Evolutionary conservation across 1,140 invertebrate genomes (phyloP).

Genomic region (Pteromalus puparum): DNA sequence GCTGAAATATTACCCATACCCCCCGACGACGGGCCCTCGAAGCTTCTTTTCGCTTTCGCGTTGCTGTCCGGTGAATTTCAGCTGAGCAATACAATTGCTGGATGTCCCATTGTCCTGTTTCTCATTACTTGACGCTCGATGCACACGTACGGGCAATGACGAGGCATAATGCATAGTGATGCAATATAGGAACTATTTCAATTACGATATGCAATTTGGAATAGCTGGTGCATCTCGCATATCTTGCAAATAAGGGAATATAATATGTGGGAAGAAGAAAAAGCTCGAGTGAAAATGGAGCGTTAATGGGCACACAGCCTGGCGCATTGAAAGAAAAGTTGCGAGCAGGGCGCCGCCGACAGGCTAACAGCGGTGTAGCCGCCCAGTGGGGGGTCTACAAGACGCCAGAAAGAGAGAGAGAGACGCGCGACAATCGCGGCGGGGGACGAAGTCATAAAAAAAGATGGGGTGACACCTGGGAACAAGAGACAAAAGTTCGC

Average conservation of each 20-base stretch:
- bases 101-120: not conserved
- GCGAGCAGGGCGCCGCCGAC: not conserved
- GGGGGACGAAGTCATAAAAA: slow-evolving; percentile 44
- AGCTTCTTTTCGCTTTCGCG: too few relatives aligned
- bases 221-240: too few relatives aligned
- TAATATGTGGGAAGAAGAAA: not conserved
- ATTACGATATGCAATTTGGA: too few relatives aligned
- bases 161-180: too few relatives aligned
- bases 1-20: slow-evolving; percentile 55
- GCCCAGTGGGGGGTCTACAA: too few relatives aligned
- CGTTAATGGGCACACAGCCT: not conserved
- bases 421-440: slow-evolving; percentile 32
- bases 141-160: too few relatives aligned
- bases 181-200: too few relatives aligned
- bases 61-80: not conserved
- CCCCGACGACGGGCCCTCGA: too few relatives aligned
- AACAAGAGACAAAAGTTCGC: slow-evolving; percentile 50
- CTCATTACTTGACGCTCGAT: not conserved
- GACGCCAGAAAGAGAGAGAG: not conserved
- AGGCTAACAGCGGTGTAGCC: not conserved
- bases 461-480: slow-evolving; percentile 43
- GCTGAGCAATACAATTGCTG: not conserved
- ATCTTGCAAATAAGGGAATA: too few relatives aligned
- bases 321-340: not conserved
- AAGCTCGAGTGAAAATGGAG: not conserved